Evolutionary conservation across 1,140 invertebrate genomes (phyloP).

Genomic region (Drosophila seguyi): DNA sequence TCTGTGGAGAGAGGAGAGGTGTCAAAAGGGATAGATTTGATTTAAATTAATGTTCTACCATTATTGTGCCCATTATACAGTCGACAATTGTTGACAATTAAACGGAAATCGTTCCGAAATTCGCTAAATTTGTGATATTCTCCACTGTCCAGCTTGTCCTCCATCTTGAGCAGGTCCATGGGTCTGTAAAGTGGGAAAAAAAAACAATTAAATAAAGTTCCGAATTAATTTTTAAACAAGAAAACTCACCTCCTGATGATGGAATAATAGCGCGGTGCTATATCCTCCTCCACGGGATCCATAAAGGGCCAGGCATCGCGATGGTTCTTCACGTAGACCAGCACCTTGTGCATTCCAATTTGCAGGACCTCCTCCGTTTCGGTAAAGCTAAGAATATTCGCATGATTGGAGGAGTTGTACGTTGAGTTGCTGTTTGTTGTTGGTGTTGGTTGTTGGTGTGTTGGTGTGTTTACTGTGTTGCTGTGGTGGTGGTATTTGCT

Average conservation of each 20-base stretch:
- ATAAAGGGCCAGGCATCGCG: slow-evolving; percentile 96
- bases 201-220: not conserved
- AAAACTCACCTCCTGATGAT: slow-evolving; percentile 87
- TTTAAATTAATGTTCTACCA: slow-evolving; percentile 87
- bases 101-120: slow-evolving; percentile 94
- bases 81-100: slow-evolving; percentile 96
- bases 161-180: slow-evolving; percentile 95
- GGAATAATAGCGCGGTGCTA: slow-evolving; percentile 94
- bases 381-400: slow-evolving; percentile 88
- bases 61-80: slow-evolving; percentile 96
- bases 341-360: slow-evolving; percentile 95
- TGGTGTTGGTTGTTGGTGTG: slow-evolving; percentile 24
- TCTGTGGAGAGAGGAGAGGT: slow-evolving; percentile 86
- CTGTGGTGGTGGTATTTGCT: slow-evolving; percentile 27
- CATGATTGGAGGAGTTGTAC: slow-evolving; percentile 82
- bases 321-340: slow-evolving; percentile 93
- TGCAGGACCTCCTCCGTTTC: slow-evolving; percentile 93
- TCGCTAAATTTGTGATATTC: slow-evolving; percentile 92
- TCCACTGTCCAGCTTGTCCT: slow-evolving; percentile 92
- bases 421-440: slow-evolving; percentile 69
- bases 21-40: not conserved
- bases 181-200: slow-evolving; percentile 86
- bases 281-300: slow-evolving; percentile 95
- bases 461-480: slow-evolving; percentile 46
- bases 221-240: too few relatives aligned